Conservation (phyloP, 2,888 invertebrate species). For the Platycheirus rosarum region DNA sequence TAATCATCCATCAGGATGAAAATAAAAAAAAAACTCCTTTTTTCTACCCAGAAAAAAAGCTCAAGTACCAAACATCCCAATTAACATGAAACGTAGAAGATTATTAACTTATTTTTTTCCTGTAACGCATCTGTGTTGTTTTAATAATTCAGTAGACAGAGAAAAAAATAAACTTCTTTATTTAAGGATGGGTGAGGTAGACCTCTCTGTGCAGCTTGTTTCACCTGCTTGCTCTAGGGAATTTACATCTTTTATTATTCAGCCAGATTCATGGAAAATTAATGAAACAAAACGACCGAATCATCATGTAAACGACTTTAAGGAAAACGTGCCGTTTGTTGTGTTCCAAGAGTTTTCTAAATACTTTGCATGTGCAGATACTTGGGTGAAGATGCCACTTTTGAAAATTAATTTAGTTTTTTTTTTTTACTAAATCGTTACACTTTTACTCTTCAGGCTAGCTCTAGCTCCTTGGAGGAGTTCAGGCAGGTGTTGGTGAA, state of each 20-base stretch:
- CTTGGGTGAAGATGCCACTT: constrained; percentile 8
- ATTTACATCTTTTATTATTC: constrained; percentile 49
- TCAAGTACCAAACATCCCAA: not conserved
- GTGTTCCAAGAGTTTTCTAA: not conserved
- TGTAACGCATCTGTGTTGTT: not conserved
- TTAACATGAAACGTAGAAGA: constrained; percentile 1
- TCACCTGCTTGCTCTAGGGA: not conserved
- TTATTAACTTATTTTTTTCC: not conserved
- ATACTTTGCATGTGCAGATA: not conserved
- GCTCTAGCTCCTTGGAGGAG: too few species aligned
- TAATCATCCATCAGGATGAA: constrained; percentile 1
- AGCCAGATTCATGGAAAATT: constrained; percentile 49
- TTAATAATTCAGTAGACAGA: constrained; percentile 15
- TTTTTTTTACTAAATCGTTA: too few species aligned
- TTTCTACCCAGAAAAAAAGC: not conserved
- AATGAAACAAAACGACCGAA: constrained; percentile 52
- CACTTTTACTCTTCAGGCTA: too few species aligned
- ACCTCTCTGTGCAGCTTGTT: not conserved
- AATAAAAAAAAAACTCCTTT: too few species aligned
- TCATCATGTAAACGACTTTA: constrained; percentile 40
- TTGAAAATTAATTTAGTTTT: constrained; percentile 17
- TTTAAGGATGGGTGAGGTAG: not conserved
- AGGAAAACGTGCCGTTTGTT: constrained; percentile 8
- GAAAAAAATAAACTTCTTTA: not conserved
- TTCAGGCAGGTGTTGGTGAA: too few species aligned